Base-by-base conservation (phyloP, 2,113 vertebrate species). In the Muntiacus muntjak region DNA sequence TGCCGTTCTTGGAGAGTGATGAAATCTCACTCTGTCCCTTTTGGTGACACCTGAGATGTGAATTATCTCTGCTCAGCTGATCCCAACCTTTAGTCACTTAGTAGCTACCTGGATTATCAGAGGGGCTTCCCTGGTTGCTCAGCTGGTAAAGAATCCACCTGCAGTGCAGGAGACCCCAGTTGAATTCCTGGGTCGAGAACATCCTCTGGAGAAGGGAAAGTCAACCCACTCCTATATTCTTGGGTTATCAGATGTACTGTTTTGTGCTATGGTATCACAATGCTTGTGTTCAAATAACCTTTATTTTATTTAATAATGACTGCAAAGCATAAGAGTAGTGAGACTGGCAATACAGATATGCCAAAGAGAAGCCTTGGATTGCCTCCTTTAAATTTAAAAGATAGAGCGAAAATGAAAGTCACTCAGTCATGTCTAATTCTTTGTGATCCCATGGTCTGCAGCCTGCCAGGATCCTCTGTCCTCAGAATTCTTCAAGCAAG, bases 141-240 rank as follows among this genome's bases (percentile, higher is more conserved):
- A 71, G 17, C n/a, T 71, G 64, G 17, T 36, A 71, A 71, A 36
- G n/a, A 71, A 71, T 71, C 19, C 17, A 36, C 9, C 64, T 23
- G n/a, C 64, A 71, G 23, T 71, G 16, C 9, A 71, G n/a, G 19
- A 71, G n/a, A 36, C 19, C 9, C 19, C 0, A 0, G 9, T 71
- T 71, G n/a, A 67, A 67, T 67, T 36, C n/a, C n/a, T 36, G n/a
- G 64, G 17, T 36, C 0, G 1, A 4, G 64, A 36, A 11, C n/a
- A 71, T 71, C n/a, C 64, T 36, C 64, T 71, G 64, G 64, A 71
- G 64, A 36, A 12, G n/a, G 19, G 19, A 36, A 71, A 71, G n/a
- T n/a, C 5, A 5, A 71, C 67, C n/a, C 21, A 71, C 10, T 71
- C 19, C n/a, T 23, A 11, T 71, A 71, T 71, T 71, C n/a, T 71